Evolutionary conservation across 1,140 invertebrate genomes (phyloP), one percentile per base, ranked within the genome.

Genomic region (Leptinotarsa undecemlineata): DNA sequence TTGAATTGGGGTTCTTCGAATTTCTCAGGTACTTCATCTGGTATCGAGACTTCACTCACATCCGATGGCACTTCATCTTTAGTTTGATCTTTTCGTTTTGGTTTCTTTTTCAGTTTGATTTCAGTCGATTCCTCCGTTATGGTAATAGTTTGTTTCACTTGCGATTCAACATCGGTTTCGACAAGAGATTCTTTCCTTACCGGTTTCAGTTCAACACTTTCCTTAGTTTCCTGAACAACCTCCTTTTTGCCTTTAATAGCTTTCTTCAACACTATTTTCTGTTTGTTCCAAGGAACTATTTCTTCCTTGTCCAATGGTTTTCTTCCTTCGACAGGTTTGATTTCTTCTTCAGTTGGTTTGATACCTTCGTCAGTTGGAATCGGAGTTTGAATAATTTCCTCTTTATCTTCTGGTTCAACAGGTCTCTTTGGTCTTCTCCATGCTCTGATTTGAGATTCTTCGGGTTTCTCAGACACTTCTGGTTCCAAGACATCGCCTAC

Each of bases 241-340:
- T 88, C 86, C 6, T 86, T 2, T 0, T 73, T 80, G 74, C 87
- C 85, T 78, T 85, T 86, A 0, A 81, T 69, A 1, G 1, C 82
- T 42, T 42, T 42, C 33, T 85, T 86, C 1, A 88, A 48, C 23
- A 79, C 81, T 48, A 85, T 79, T 77, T 80, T 81, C 80, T 87
- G 82, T 73, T 85, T 81, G 19, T 81, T 86, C 85, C 84, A 86
- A 15, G 85, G 85, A 72, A 85, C 80, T 42, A 3, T 42, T 42
- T 42, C 33, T 42, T 74, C 74, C 80, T 83, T 42, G 33, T 42
- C 8, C 6, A 67, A 11, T 67, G 5, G 15, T 67, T 67, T 42
- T 26, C 26, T 23, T 42, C 15, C 42, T 4, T 67, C 33, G 33
- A 11, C 33, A 42, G 33, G 33, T 42, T 11, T 11, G 11, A 2